Evolutionary conservation across 2,113 vertebrate species (phyloP), one percentile per base, ranked within the genome.

Genomic region (Oreocharis arfaki): DNA sequence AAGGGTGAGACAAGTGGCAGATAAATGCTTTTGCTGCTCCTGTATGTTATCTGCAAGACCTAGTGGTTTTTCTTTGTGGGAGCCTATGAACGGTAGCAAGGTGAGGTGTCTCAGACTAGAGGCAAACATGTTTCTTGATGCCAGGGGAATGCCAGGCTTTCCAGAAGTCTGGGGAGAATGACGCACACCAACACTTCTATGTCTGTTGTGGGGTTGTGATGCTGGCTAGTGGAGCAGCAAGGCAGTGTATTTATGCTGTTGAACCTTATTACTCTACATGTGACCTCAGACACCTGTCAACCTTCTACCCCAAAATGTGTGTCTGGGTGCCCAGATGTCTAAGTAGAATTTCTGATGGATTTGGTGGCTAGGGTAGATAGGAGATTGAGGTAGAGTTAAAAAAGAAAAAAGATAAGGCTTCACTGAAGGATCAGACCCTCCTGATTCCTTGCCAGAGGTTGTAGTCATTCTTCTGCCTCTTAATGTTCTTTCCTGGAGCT

Each of bases 121-220:
- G 27, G 56, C 30, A 50, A 37, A 64, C 32, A 17, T 60, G 53
- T 13, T 81, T 5, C 33, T 67, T 91, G 33, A 7, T 70, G 69
- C n/a, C 15, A 4, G 28, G 32, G 20, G 2, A 13, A 5, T 22
- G 30, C 19, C 73, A 65, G 75, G 33, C 33, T 39, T 84, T 70
- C 12, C 39, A 67, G 57, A 35, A 50, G 32, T 18, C 19, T 41
- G 27, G 27, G 55, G 64, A 57, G 56, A 46, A 24, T 39, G 64
- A 59, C 0, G 0, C 42, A 18, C 33, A 16, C 52, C 28, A 23
- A 7, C 0, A 1, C 20, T 53, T 86, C 9, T n/a, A 0, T 39
- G 27, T 17, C 22, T 46, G 23, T 4, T 47, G 41, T 46, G 55
- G 67, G 50, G 32, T 46, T 86, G 17, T 2, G 21, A 4, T 61